A percentile compares a stretch with the other conserved stretches of the same genome.
These are phyloP conservation scores for Sebastes flavidus DNA, from an alignment of 2,797 vertebrate genomes.

Conservation along the genomic window DNA sequence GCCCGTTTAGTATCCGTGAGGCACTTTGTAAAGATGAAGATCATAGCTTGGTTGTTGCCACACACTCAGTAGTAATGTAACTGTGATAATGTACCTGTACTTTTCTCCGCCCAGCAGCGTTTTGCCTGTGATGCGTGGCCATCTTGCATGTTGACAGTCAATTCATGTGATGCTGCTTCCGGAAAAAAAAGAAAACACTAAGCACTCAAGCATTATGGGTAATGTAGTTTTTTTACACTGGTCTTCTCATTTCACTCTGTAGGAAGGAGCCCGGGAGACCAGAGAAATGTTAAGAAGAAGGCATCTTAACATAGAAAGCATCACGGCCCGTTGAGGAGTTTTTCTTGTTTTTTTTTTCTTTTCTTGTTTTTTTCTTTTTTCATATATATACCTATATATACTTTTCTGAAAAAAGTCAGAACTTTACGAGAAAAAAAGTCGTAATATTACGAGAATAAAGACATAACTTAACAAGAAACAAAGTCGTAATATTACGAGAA, in stretches of 20 bases:
- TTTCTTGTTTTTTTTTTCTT: accelerated
- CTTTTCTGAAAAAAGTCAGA: too few species aligned
- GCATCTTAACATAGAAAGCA: accelerated
- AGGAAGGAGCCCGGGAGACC: neutral
- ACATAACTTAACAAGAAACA: too few species aligned
- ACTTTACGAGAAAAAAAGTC: too few species aligned
- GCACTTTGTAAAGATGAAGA: neutral
- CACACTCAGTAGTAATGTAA: neutral
- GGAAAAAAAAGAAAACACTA: constrained; percentile 64
- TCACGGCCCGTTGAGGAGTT: accelerated
- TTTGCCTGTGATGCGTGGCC: constrained; percentile 99
- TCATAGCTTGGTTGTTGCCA: neutral
- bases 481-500: too few species aligned
- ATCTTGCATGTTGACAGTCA: constrained; percentile 99
- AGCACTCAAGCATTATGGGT: constrained; percentile 59
- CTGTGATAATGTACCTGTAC: constrained; percentile 88
- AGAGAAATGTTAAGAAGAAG: neutral
- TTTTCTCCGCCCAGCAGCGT: constrained; percentile 98
- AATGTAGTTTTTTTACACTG: constrained; percentile 45
- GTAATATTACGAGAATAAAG: too few species aligned
- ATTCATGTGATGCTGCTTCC: constrained; percentile 86
- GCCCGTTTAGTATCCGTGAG: neutral
- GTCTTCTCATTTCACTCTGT: neutral
- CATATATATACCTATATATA: too few species aligned
- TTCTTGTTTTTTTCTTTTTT: too few species aligned